Conservation (phyloP, 2,888 invertebrate species). For the Ryuthela nishihirai region DNA sequence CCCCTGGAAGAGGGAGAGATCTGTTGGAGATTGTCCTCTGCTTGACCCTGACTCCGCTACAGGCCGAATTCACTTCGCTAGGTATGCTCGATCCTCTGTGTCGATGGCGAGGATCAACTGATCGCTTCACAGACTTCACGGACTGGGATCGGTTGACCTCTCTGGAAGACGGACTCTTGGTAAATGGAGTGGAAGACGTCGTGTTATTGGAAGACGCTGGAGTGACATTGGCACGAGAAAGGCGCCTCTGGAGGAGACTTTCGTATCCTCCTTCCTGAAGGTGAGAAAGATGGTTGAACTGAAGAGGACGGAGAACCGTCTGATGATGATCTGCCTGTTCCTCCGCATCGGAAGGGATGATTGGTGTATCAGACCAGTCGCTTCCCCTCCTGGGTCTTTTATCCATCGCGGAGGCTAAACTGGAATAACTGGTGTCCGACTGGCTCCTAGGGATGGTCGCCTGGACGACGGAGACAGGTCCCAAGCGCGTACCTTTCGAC, state of each 20-base stretch:
- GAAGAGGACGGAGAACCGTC: constrained; percentile 20
- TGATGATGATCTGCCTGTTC: background rate
- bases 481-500: constrained; percentile 9
- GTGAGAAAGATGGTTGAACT: constrained; percentile 5
- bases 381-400: constrained; percentile 10
- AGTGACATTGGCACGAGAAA: constrained; percentile 7
- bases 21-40: constrained; percentile 28
- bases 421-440: constrained; percentile 25
- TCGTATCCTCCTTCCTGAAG: background rate
- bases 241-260: constrained; percentile 14
- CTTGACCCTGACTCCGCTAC: constrained; percentile 2
- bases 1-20: constrained; percentile 58
- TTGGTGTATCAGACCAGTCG: constrained; percentile 16
- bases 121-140: constrained; percentile 17
- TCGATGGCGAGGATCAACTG: constrained; percentile 29
- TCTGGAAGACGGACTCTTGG: background rate
- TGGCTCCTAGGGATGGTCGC: constrained; percentile 18
- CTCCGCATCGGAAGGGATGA: background rate
- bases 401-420: constrained; percentile 10
- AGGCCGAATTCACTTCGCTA: constrained; percentile 5
- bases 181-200: too few relatives aligned
- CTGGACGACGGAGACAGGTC: background rate
- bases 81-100: constrained; percentile 49
- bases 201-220: too few relatives aligned
- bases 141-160: constrained; percentile 30